Conservation (phyloP, 2,888 invertebrate genomes). For the Stenotaenia linearis region DNA sequence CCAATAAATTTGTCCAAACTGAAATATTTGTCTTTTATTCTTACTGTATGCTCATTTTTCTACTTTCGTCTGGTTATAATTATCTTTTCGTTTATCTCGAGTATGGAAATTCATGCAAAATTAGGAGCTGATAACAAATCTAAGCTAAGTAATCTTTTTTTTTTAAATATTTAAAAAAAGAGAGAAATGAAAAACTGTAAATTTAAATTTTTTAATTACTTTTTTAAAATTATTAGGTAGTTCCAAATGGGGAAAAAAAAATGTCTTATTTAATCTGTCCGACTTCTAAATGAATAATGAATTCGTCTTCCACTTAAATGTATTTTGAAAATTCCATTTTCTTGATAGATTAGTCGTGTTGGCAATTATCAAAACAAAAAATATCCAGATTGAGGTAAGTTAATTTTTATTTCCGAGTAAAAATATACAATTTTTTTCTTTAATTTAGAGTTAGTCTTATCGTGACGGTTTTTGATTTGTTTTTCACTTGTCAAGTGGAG, state of each 20-base stretch:
- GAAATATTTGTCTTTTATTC: background rate
- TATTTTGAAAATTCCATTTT: background rate
- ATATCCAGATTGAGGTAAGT: background rate
- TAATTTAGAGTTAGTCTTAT: background rate
- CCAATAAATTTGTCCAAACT: conserved; percentile 34
- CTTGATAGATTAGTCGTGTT: background rate
- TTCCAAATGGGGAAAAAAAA: background rate
- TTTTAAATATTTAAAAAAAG: no score
- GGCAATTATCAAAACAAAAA: background rate
- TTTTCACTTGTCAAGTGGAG: background rate
- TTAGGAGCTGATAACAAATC: background rate
- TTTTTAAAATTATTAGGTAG: background rate
- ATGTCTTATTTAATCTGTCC: background rate
- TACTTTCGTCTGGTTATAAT: background rate
- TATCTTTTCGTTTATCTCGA: background rate
- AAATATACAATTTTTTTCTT: background rate
- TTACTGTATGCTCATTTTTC: background rate
- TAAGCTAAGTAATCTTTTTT: background rate
- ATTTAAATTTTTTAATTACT: background rate
- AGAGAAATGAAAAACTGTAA: background rate
- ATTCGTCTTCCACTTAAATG: no score
- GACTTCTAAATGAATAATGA: background rate
- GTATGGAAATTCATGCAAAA: background rate
- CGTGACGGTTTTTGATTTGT: background rate
- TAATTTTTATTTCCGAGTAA: background rate